Conservation (phyloP, 2,797 vertebrate species). For the Hippopotamyrus pictus region DNA sequence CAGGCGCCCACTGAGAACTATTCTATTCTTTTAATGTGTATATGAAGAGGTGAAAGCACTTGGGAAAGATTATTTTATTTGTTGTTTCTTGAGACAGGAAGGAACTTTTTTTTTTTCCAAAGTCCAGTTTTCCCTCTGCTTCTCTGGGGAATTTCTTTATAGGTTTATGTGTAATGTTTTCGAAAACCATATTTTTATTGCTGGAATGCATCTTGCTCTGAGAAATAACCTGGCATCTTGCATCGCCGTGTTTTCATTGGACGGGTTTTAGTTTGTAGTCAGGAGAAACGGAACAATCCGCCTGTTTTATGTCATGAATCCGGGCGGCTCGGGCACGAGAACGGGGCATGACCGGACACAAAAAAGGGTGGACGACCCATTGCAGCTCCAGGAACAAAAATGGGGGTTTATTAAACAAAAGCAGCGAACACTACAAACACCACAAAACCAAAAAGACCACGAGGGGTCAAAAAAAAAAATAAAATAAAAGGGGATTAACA, state of each 20-base stretch:
- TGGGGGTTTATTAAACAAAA: too few species aligned
- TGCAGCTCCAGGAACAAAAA: too few species aligned
- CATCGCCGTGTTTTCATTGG: slow-evolving; percentile 21
- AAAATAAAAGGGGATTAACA: too few species aligned
- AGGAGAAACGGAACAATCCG: not conserved
- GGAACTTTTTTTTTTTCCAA: not conserved
- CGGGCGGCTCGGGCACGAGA: too few species aligned
- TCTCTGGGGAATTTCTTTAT: not conserved
- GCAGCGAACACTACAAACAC: too few species aligned
- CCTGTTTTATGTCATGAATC: too few species aligned
- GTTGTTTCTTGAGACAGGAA: not conserved
- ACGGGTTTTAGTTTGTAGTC: not conserved
- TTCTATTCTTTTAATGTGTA: not conserved
- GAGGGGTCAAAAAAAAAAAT: too few species aligned
- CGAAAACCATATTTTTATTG: not conserved
- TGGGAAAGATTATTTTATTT: not conserved
- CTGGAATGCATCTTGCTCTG: not conserved
- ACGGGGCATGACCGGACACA: too few species aligned
- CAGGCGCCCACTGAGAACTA: not conserved
- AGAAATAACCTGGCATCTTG: slow-evolving; percentile 10
- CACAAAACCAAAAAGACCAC: too few species aligned
- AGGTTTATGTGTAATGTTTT: not conserved
- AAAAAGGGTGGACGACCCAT: too few species aligned
- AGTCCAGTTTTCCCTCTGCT: not conserved
- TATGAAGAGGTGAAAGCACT: not conserved